Evolutionary conservation across 2,797 vertebrate genomes (phyloP).

Genomic region (Gymnopithys bicolor): DNA sequence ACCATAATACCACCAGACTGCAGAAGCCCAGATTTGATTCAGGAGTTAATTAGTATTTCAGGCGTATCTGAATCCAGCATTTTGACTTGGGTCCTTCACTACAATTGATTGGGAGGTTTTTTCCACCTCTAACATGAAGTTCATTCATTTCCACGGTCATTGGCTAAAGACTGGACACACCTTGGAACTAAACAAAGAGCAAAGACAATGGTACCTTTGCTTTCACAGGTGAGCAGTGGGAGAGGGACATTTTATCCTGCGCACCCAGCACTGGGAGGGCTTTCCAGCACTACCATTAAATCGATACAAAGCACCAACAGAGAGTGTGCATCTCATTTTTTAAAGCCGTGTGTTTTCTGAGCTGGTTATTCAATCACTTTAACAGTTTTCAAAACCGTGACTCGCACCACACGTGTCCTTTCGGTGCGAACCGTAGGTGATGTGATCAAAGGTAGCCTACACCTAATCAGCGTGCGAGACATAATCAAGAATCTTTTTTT

Average conservation of each 20-base stretch:
- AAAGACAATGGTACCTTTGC: rapidly evolving
- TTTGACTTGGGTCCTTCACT: background rate
- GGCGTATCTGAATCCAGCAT: background rate
- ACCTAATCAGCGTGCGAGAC: conserved; percentile 2
- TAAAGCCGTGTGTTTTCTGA: background rate
- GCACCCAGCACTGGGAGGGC: rapidly evolving
- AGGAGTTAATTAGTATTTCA: background rate
- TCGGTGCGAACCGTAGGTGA: conserved; percentile 21
- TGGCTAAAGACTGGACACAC: background rate
- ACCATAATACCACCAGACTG: background rate
- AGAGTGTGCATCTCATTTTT: background rate
- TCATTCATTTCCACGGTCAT: background rate
- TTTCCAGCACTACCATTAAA: background rate
- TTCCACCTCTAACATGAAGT: background rate
- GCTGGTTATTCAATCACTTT: conserved; percentile 61
- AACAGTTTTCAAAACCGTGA: background rate
- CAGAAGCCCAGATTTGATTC: background rate
- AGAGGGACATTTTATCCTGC: background rate
- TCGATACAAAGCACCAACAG: background rate
- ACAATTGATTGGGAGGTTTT: background rate
- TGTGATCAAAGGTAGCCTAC: conserved; percentile 59
- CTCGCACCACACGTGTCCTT: background rate
- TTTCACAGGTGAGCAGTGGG: rapidly evolving
- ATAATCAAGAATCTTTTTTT: conserved; percentile 57
- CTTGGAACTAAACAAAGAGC: background rate